Base-by-base conservation (phyloP, 2,797 vertebrate genomes). In the Tarsius wallacei region DNA sequence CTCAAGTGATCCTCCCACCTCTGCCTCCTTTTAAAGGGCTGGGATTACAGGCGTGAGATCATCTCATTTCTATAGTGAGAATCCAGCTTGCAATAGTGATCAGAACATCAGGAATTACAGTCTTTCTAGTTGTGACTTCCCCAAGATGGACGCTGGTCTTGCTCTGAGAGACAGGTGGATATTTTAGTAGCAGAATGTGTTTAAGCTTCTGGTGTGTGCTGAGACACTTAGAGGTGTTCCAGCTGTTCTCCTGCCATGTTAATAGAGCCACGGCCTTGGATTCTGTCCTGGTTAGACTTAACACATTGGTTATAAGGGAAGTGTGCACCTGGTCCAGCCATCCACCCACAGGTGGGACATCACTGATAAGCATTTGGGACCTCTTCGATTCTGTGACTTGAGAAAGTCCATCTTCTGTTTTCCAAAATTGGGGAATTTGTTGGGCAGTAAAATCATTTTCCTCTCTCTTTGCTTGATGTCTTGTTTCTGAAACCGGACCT, bases 401-500 rank as follows among this genome's bases (percentile, higher is more conserved):
- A 92, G 80, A 64, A 82, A 49, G 14, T 31, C 3, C n/a, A 7
- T 63, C 14, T 36, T 73, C 63, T 51, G 12, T 81, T 85, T 85
- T 70, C 36, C 78, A 47, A 3, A 64, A n/a, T 4, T 19, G 82
- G 71, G 61, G 78, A 11, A 11, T 53, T 76, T 33, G 5, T 26
- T 13, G 17, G 49, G 15, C 8, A 16, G 1, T 36, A 2, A 53
- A 96, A 24, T 59, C 16, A 12, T 83, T 92, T 96, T 96, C 59
- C 53, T 61, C 61, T 42, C 84, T 55, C 42, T 74, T 51, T 47
- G 4, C 76, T n/a, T 36, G 17, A 2, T 76, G 31, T 59, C 31
- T 80, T 64, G 14, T 95, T 97, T 96, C 96, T 98, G 91, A 98
- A 86, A 88, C 10, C 12, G 88, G 68, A 49, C 87, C 70, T 95